phyloP scores from a whole-genome alignment of 2,888 invertebrate genomes.

The Cryptocephalus primarius region DNA sequence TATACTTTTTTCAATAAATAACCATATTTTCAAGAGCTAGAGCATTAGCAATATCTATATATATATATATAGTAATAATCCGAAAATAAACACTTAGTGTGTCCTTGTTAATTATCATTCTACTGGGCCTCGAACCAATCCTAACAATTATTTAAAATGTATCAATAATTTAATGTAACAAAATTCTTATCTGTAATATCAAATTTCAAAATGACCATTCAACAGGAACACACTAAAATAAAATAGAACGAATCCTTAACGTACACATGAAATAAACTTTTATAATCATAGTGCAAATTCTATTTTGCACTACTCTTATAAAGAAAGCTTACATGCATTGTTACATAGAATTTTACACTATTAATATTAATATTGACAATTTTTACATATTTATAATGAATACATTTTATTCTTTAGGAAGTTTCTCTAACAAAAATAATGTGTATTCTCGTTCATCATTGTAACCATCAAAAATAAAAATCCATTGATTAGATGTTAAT shows the following conservation, averaged over 20 bases:
- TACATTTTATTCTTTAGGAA: slow-evolving; percentile 5
- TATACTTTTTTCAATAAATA: slow-evolving; percentile 16
- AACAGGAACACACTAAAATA: slow-evolving; percentile 14
- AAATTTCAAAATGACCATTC: neutral
- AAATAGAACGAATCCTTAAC: slow-evolving; percentile 12
- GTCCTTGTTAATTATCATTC: too few relatives aligned
- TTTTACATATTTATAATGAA: slow-evolving; percentile 16
- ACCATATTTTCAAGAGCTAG: slow-evolving; percentile 20
- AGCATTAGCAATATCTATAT: neutral
- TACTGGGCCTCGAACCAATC: too few relatives aligned
- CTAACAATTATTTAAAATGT: too few relatives aligned
- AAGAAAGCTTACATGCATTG: slow-evolving; percentile 15
- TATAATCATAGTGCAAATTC: slow-evolving; percentile 5
- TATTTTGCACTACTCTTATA: slow-evolving; percentile 7
- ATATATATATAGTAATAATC: too few relatives aligned
- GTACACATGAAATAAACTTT: slow-evolving; percentile 17
- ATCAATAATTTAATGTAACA: too few relatives aligned
- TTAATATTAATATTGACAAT: slow-evolving; percentile 11
- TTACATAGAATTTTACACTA: slow-evolving; percentile 13
- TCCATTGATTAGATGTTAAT: too few relatives aligned
- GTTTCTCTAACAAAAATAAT: slow-evolving; percentile 5
- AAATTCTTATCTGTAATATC: too few relatives aligned
- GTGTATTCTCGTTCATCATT: neutral
- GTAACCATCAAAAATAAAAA: too few relatives aligned
- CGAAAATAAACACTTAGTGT: too few relatives aligned